phyloP scores from a whole-genome alignment of 1,140 invertebrate genomes.

The Zaprionus africanus region DNA sequence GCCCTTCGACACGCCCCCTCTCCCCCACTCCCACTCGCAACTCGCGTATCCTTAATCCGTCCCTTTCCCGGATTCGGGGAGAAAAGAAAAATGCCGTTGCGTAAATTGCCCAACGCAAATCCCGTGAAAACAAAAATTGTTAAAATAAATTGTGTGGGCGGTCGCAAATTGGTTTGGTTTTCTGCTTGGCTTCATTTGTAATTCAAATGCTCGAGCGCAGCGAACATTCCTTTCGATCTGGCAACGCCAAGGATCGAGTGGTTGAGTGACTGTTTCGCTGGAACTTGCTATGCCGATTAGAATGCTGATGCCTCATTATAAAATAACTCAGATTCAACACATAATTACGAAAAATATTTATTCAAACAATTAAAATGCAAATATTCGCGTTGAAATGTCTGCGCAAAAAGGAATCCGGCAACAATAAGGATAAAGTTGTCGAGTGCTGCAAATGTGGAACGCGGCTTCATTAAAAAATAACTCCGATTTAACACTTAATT shows the following conservation, averaged over 20 bases:
- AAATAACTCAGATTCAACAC: background rate
- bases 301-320: background rate
- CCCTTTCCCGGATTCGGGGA: background rate
- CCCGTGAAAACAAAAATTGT: slow-evolving; percentile 67
- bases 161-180: slow-evolving; percentile 67
- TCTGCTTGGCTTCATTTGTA: slow-evolving; percentile 74
- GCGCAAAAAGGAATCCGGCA: too few species aligned
- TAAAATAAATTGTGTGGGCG: slow-evolving; percentile 76
- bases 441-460: too few species aligned
- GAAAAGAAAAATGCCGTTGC: slow-evolving; percentile 48
- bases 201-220: slow-evolving; percentile 67
- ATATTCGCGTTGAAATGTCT: background rate
- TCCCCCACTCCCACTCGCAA: background rate
- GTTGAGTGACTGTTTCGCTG: background rate
- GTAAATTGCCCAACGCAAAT: slow-evolving; percentile 68
- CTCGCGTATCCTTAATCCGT: background rate
- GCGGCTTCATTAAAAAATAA: too few species aligned
- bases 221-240: slow-evolving; percentile 53
- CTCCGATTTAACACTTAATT: background rate
- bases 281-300: background rate
- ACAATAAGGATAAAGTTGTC: too few species aligned
- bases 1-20: background rate
- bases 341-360: background rate
- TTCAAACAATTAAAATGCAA: background rate
- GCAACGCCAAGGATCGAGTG: slow-evolving; percentile 26